Percentiles rank a stretch among this genome's conserved stretches.
Evolutionary conservation across 2,888 invertebrate genomes (phyloP).

Genomic region (Exocentrus adspersus): DNA sequence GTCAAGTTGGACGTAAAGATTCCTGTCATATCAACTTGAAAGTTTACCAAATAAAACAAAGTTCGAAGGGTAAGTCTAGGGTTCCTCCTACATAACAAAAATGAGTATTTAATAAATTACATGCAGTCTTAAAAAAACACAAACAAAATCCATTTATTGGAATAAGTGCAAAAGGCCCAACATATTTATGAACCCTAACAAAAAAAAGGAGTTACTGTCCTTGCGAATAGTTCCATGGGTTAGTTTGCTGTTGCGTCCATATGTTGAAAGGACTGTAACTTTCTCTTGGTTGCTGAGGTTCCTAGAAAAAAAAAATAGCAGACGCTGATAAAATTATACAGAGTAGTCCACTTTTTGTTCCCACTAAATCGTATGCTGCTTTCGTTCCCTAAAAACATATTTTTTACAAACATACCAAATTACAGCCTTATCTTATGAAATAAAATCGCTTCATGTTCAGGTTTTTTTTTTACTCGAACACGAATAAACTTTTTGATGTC

Average conservation of each 20-base stretch:
- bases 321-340: no score
- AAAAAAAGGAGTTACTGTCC: constrained; percentile 34
- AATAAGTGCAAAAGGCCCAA: constrained; percentile 51
- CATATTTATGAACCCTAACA: constrained; percentile 36
- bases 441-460: no score
- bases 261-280: constrained; percentile 62
- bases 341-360: no score
- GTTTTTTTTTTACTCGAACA: no score
- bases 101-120: constrained; percentile 53
- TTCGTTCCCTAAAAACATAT: no score
- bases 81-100: constrained; percentile 44
- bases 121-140: constrained; percentile 52
- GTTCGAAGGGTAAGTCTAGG: constrained; percentile 44
- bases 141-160: constrained; percentile 37
- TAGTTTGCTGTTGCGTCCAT: constrained; percentile 60
- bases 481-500: no score
- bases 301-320: constrained; percentile 3
- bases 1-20: constrained; percentile 32
- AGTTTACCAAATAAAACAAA: constrained; percentile 41
- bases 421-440: no score
- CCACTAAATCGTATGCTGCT: no score
- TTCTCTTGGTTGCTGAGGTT: constrained; percentile 40
- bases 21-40: constrained; percentile 31
- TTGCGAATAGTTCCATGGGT: constrained; percentile 58
- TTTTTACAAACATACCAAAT: no score